Evolutionary conservation across 2,888 invertebrate species (phyloP), one percentile per base, ranked within the genome.

Genomic region (Griposia aprilina): DNA sequence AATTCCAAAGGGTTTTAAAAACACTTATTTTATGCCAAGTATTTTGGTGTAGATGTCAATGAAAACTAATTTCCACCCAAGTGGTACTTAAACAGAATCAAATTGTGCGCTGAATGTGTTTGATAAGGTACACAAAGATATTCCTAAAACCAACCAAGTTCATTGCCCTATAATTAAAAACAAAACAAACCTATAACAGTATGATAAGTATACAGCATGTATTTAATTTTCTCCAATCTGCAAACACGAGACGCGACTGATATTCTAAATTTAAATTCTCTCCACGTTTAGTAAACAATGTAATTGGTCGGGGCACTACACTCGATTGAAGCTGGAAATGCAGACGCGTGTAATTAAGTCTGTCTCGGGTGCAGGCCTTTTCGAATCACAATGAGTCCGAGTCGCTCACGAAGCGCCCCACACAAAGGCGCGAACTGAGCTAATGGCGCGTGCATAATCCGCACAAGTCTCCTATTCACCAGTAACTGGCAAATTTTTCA

Each of bases 371-470:
- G 87, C 91, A 91, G 90, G 91, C 90, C 90, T 91, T 92, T 92
- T 88, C 85, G 90, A 90, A 91, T 91, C 91, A 94, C 94, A 95
- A 94, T 94, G 93, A 93, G 90, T 90, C 90, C 89, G 89, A 90
- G 88, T 88, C 82, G 83, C 86, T 84, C 86, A 86, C 84, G 89
- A 76, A 88, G 85, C 85, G 81, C 84, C 90, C 83, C 90, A 88
- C 93, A 95, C 94, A 95, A 95, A 94, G 91, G 93, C 93, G 90
- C 89, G 92, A 92, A 92, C 88, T 83, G 91, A 92, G 88, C 94
- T 95, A 96, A 95, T 95, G 95, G 94, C 92, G 93, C 93, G 94
- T 92, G 90, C 92, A 92, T 95, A 95, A 96, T 94, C 90, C 93
- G 91, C 87, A 92, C 93, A 94, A 95, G 94, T 93, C 94, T 91